Base-by-base conservation (phyloP, 2,113 vertebrate species). In the Nothocercus nigrocapillus region DNA sequence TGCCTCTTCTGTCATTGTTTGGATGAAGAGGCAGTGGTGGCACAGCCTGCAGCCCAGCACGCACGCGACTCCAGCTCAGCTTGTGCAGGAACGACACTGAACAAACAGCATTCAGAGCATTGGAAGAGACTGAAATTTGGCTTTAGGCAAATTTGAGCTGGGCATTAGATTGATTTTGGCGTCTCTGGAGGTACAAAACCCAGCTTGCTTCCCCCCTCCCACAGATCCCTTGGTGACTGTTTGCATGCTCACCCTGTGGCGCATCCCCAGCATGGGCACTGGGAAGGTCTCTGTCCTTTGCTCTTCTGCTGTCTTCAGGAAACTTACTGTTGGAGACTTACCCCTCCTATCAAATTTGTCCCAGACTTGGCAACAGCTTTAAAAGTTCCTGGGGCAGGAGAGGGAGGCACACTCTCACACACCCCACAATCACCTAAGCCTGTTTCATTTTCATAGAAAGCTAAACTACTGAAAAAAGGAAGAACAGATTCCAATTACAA, bases 191-290 rank as follows among this genome's bases (percentile, higher is more conserved):
- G 14, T 56, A 49, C 17, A 17, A 81, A 53, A 34, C 62, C 79
- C 85, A 78, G 56, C 58, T 36, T 4, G 4, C 49, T 84, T 28
- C 61, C 81, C 51, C 38, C 51, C 15, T 24, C 24, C 56, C 42
- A 0, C 42, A 83, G 24, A 85, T 38, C 36, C 56, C 63, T 83
- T 13, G 76, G 44, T 18, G 62, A 76, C 21, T 38, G 36, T 10
- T 54, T 49, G 30, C 3, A 34, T 44, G 34, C 4, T 85, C n/a
- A 20, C 15, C 5, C 25, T 18, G 13, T 17, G 58, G 3, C n/a
- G 28, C 0, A 0, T 25, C 12, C 13, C 21, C 10, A 51, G 30
- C 0, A 0, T 17, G 2, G 20, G 10, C 5, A 42, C 34, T 18
- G 14, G 54, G 28, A 18, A 16, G 30, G 28, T 58, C 30, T 58